Conservation (phyloP, 2,113 vertebrate genomes). For the Phasianus colchicus region DNA sequence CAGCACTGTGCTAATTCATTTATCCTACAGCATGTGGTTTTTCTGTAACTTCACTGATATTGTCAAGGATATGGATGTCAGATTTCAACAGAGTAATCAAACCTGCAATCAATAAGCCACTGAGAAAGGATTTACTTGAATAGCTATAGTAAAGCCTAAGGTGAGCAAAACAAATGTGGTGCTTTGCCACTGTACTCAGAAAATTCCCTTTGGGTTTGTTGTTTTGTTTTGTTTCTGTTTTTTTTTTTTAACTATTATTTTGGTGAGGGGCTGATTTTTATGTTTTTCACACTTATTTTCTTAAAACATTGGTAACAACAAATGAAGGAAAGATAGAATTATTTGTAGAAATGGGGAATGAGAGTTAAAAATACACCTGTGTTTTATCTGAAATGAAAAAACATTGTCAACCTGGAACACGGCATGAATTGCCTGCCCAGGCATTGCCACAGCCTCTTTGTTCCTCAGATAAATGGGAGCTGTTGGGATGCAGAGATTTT, state of each 20-base stretch:
- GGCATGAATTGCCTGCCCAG: not conserved
- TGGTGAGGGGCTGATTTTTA: not conserved
- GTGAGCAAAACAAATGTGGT: not conserved
- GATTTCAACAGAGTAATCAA: constrained; percentile 27
- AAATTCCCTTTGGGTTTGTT: not conserved
- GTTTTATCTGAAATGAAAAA: not conserved
- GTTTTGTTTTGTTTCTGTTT: not conserved
- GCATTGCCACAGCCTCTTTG: not conserved
- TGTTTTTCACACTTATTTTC: not conserved
- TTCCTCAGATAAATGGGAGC: not conserved
- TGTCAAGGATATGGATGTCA: not conserved
- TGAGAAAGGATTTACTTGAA: not conserved
- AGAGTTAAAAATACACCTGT: not conserved
- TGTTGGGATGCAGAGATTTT: not conserved
- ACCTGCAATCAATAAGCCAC: not conserved
- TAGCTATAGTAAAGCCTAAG: not conserved
- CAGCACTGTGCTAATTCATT: fast-evolving
- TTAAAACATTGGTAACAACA: not conserved
- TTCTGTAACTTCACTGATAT: not conserved
- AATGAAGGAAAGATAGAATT: not conserved
- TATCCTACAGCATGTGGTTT: not conserved
- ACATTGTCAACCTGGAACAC: not conserved
- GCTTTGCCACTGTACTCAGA: not conserved
- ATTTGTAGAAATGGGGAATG: not conserved
- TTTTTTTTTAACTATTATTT: not conserved